A percentile compares a stretch with the other conserved stretches of the same genome.
Conservation (phyloP, 1,140 invertebrate species). For the Pantala flavescens region DNA sequence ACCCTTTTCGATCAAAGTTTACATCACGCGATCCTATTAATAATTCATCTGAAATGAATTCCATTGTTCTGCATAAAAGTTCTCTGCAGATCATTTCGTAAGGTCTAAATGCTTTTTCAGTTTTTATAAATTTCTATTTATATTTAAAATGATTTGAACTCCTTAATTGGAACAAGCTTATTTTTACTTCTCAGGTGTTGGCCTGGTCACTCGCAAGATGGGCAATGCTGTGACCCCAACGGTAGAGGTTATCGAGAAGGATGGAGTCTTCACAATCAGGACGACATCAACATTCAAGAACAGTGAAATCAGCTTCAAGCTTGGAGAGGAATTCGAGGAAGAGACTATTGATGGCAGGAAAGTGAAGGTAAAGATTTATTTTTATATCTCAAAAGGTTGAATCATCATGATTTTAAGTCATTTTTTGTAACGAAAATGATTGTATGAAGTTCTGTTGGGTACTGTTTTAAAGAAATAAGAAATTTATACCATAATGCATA, state of each 20-base stretch:
- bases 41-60: too few species aligned
- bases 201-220: slow-evolving; percentile 59
- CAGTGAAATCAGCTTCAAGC: slow-evolving; percentile 60
- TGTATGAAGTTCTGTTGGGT: background rate
- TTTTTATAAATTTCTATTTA: too few species aligned
- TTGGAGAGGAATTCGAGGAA: slow-evolving; percentile 72
- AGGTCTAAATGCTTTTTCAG: too few species aligned
- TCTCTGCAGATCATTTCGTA: too few species aligned
- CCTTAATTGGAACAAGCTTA: too few species aligned
- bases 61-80: too few species aligned
- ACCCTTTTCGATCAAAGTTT: too few species aligned
- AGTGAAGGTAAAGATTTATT: slow-evolving; percentile 45
- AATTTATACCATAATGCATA: background rate
- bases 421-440: background rate
- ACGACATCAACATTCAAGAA: slow-evolving; percentile 78
- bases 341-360: slow-evolving; percentile 72
- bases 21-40: too few species aligned
- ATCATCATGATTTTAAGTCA: slow-evolving; percentile 12
- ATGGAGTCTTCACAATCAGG: slow-evolving; percentile 57
- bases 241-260: slow-evolving; percentile 57
- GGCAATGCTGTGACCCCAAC: slow-evolving; percentile 60
- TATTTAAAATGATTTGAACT: too few species aligned
- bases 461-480: background rate
- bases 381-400: background rate
- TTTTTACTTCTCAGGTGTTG: slow-evolving; percentile 51